A percentile compares a stretch with the other conserved stretches of the same genome.
Conservation (phyloP, 2,113 vertebrate genomes). For the Madoqua kirkii region DNA sequence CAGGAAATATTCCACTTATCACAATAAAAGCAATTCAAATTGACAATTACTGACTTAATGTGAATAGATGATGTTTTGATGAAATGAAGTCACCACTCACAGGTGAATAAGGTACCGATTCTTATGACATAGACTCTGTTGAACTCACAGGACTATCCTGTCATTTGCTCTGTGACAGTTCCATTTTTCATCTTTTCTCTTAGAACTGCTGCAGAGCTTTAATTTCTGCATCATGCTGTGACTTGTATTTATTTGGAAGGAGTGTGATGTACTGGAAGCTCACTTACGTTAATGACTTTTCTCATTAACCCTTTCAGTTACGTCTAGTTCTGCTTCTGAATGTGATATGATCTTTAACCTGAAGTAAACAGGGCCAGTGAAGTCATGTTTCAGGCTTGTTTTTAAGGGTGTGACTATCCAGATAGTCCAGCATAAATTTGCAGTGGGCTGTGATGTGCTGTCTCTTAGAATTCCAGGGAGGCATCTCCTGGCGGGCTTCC, state of each 20-base stretch:
- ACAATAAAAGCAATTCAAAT: neutral
- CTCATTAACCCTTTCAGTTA: neutral
- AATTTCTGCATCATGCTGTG: neutral
- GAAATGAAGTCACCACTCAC: neutral
- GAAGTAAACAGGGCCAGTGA: no score
- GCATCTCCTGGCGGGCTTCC: neutral
- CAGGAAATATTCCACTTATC: neutral
- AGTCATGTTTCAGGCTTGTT: neutral
- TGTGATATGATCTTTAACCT: neutral
- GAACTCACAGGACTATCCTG: neutral
- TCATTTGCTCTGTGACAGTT: neutral
- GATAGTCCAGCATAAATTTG: neutral
- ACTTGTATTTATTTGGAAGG: neutral
- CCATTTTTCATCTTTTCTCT: neutral
- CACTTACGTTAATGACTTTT: neutral
- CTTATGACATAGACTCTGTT: neutral
- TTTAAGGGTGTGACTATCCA: neutral
- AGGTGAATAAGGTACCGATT: neutral
- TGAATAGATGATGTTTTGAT: neutral
- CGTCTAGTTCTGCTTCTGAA: neutral
- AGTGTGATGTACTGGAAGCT: neutral
- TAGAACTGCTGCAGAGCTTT: neutral
- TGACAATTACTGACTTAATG: neutral
- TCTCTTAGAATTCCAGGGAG: neutral
- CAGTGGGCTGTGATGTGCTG: accelerated